Evolutionary conservation across 2,797 vertebrate species (phyloP).

Genomic region (Lepilemur septentrionalis): DNA sequence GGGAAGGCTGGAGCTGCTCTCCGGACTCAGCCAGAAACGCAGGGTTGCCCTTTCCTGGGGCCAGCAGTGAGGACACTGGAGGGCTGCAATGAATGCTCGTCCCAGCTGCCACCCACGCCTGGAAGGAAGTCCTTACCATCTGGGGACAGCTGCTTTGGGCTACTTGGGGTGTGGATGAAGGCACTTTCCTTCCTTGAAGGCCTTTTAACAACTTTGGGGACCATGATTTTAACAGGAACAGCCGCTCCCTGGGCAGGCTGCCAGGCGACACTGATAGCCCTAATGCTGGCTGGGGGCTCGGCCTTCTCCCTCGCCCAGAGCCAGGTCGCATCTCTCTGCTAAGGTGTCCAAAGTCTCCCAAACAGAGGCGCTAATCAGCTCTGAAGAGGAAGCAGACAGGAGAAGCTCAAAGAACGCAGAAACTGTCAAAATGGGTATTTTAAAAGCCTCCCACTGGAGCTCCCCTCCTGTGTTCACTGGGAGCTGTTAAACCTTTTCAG

Average conservation of each 20-base stretch:
- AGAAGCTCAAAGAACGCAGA: neutral
- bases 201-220: neutral
- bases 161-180: neutral
- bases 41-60: neutral
- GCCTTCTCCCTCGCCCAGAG: neutral
- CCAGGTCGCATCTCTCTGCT: neutral
- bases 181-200: neutral
- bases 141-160: neutral
- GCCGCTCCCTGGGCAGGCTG: neutral
- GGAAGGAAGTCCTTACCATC: neutral
- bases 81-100: neutral
- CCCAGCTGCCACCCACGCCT: too few species aligned
- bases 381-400: slow-evolving; percentile 37
- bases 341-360: neutral
- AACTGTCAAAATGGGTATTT: neutral
- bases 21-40: neutral
- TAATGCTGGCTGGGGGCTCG: neutral
- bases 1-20: neutral
- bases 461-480: neutral
- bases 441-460: neutral
- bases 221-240: neutral
- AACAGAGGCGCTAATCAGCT: slow-evolving; percentile 4
- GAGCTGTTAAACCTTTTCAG: neutral
- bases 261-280: neutral
- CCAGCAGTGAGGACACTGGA: too few species aligned